Conservation (phyloP, 2,113 vertebrate species). For the Gambusia affinis region DNA sequence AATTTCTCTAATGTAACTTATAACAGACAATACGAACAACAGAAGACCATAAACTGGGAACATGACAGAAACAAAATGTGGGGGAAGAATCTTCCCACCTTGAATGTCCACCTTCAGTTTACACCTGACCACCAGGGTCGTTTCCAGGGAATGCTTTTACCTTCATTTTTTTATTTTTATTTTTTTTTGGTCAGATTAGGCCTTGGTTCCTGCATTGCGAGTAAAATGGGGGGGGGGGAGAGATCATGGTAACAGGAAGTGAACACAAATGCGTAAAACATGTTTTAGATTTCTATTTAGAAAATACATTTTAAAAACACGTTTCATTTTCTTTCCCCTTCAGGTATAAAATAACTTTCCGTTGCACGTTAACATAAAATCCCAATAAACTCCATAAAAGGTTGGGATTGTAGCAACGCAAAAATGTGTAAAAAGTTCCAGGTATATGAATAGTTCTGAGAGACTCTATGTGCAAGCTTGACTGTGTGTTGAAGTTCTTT, state of each 20-base stretch:
- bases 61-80: too few relatives aligned
- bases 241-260: too few relatives aligned
- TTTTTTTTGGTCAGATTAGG: too few relatives aligned
- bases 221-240: background rate
- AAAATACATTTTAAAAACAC: background rate
- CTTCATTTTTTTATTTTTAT: too few relatives aligned
- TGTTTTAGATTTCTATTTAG: too few relatives aligned
- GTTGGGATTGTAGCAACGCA: background rate
- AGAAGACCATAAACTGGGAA: too few relatives aligned
- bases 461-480: background rate
- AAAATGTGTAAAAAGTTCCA: background rate
- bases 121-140: background rate
- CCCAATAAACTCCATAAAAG: background rate
- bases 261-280: too few relatives aligned
- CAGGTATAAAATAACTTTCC: background rate
- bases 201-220: too few relatives aligned
- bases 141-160: too few relatives aligned
- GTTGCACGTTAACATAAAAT: background rate
- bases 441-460: background rate
- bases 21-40: too few relatives aligned
- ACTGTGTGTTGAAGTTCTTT: slow-evolving; percentile 20
- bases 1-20: too few relatives aligned
- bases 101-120: background rate
- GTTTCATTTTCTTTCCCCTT: background rate
- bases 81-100: background rate